Percentiles rank a stretch among this genome's conserved stretches.
Evolutionary conservation across 2,113 vertebrate genomes (phyloP).

Genomic region (Phasianus colchicus): DNA sequence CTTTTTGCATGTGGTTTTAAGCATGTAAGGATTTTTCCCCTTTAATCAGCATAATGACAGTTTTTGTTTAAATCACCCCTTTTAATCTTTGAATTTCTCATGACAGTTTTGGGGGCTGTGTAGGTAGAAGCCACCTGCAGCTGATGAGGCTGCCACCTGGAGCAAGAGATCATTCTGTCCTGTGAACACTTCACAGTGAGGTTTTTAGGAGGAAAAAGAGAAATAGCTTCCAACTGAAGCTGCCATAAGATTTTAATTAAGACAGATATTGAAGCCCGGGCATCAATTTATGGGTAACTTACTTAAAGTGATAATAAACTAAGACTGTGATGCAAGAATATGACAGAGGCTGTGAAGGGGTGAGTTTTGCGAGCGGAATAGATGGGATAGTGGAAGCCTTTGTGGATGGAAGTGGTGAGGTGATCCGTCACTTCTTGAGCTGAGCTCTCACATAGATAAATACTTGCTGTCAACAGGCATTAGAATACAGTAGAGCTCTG

Average conservation of each 20-base stretch:
- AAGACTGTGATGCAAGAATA: slow-evolving; percentile 9
- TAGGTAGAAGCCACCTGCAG: slow-evolving; percentile 55
- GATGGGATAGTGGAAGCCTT: background rate
- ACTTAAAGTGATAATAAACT: slow-evolving; percentile 31
- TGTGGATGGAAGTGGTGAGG: background rate
- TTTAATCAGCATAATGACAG: slow-evolving; percentile 67
- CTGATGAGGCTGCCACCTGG: slow-evolving; percentile 54
- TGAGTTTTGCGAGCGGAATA: background rate
- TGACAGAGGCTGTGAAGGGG: background rate
- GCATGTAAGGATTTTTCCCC: slow-evolving; percentile 45
- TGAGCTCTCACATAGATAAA: background rate
- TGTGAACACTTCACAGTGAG: slow-evolving; percentile 38
- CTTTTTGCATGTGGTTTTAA: slow-evolving; percentile 62
- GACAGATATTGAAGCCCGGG: slow-evolving; percentile 28
- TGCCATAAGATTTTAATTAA: slow-evolving; percentile 59
- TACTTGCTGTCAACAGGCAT: background rate
- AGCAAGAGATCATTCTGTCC: slow-evolving; percentile 53
- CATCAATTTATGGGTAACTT: slow-evolving; percentile 49
- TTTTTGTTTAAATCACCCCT: slow-evolving; percentile 56
- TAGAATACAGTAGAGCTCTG: background rate
- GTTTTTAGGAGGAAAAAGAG: slow-evolving; percentile 39
- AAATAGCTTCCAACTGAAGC: slow-evolving; percentile 57
- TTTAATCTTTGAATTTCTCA: slow-evolving; percentile 69
- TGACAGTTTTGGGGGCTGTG: slow-evolving; percentile 38
- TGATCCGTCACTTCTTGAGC: background rate